Base-by-base conservation (phyloP, 2,888 invertebrate genomes). In the Graphium colonna region DNA sequence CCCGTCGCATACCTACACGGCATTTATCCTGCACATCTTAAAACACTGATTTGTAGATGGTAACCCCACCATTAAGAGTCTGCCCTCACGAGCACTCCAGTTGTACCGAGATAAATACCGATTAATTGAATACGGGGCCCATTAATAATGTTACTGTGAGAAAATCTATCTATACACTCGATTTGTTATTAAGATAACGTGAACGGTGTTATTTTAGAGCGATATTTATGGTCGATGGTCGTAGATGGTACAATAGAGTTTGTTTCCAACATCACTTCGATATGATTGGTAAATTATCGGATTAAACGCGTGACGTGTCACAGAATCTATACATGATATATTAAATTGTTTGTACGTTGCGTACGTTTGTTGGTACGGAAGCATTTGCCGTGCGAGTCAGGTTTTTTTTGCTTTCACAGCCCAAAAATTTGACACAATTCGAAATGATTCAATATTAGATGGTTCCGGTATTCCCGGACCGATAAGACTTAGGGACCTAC, bases 151-250 rank as follows among this genome's bases (percentile, higher is more conserved):
- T 71, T 66, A 70, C 63, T 66, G 67, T 73, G 70, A 73, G 77
- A 81, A 78, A 73, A 79, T 82, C 75, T 75, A 77, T 79, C 75
- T 75, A 77, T 79, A 73, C 64, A 68, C 58, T 57, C 76, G 84
- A 84, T 85, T 73, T 67, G 77, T 82, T 82, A 83, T 86, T 85
- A 82, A 84, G 85, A 86, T 84, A 71, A 79, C 60, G 67, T 5
- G 36, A 63, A 75, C 74, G 72, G 67, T 70, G 76, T 77, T 77
- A 75, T 77, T 72, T 70, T 67, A 64, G 62, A 56, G 47, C 46
- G 18, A 58, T 57, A 58, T 56, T 60, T 57, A 58, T 55, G 47
- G 51, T 50, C 17, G 2, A 16, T 26, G 38, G 52, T 47, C 47
- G 47, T 26, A 42, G 26, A 47, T 9, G 42, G 36, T 47, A 9